Evolutionary conservation across 2,113 vertebrate genomes (phyloP), one percentile per base, ranked within the genome.

Genomic region (Myotis yumanensis): DNA sequence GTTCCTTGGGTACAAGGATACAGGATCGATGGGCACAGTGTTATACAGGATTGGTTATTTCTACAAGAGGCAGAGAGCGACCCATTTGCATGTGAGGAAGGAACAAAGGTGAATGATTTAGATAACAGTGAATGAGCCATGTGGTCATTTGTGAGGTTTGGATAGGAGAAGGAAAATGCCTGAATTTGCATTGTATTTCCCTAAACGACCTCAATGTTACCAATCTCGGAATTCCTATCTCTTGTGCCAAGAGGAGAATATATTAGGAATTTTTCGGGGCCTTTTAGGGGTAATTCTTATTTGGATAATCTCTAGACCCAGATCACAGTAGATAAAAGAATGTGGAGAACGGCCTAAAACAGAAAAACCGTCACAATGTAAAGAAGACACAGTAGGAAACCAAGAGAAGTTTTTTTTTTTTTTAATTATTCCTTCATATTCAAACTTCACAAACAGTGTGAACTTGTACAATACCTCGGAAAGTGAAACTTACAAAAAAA

Each of bases 381-480:
- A 97, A 96, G 76, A 97, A 96, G 72, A 95, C 96, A 91, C 91
- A 25, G 83, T 17, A 75, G 81, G 52, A 96, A 93, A 96, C 95
- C 83, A 64, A 83, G 77, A 89, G 79, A 92, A 75, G 0, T 96
- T 97, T 96, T 98, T 97, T 96, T 98, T 97, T 97, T 98, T 98
- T 98, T 98, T 98, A 98, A 98, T 98, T 99, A 98, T 98, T 99
- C 98, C 98, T 99, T 99, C 98, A 99, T 99, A 99, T 99, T 98
- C 98, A 99, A 99, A 99, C 98, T 99, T 98, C 98, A 99, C 98
- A 99, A 99, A 99, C 98, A 98, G 98, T 98, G 98, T 99, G 98
- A 99, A 99, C 98, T 98, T 98, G 98, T 99, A 99, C 98, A 98
- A 99, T 99, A 99, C 98, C 98, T 98, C 98, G 96, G 98, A 99